phyloP scores from a whole-genome alignment of 2,113 vertebrate genomes.

The Pleuronectes platessa region DNA sequence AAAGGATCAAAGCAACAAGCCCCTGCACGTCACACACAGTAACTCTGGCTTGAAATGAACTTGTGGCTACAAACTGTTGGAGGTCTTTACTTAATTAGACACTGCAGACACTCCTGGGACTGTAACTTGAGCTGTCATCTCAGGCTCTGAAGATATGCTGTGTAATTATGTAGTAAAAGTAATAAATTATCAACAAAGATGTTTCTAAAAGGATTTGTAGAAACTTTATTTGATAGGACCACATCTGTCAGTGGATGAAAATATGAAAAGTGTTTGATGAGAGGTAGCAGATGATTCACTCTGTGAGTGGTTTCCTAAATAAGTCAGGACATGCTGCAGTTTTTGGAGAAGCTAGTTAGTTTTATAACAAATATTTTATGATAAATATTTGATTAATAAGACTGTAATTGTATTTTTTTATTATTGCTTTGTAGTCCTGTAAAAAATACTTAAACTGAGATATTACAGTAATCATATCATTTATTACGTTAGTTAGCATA shows the following conservation, averaged over 20 bases:
- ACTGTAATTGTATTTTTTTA: too few relatives aligned
- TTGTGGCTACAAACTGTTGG: not conserved
- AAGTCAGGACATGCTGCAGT: too few relatives aligned
- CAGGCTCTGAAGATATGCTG: not conserved
- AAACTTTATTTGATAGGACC: not conserved
- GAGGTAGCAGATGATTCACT: not conserved
- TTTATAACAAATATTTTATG: too few relatives aligned
- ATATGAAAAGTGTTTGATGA: not conserved
- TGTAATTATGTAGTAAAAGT: slow-evolving; percentile 14
- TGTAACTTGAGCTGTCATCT: slow-evolving; percentile 11
- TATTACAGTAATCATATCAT: too few relatives aligned
- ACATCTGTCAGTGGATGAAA: not conserved
- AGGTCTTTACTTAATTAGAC: slow-evolving; percentile 26
- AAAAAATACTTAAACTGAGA: too few relatives aligned
- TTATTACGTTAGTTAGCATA: too few relatives aligned
- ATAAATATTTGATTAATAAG: too few relatives aligned
- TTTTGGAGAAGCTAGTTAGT: too few relatives aligned
- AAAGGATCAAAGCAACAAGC: slow-evolving; percentile 48
- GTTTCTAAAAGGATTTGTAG: slow-evolving; percentile 4
- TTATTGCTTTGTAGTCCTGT: too few relatives aligned
- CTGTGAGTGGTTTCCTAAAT: not conserved
- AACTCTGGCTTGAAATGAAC: not conserved
- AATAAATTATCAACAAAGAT: slow-evolving; percentile 3
- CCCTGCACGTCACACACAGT: slow-evolving; percentile 29
- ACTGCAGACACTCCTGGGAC: not conserved